Percentiles rank a stretch among this genome's conserved stretches.
Evolutionary conservation across 2,797 vertebrate species (phyloP).

Genomic region (Phalanger gymnotis): DNA sequence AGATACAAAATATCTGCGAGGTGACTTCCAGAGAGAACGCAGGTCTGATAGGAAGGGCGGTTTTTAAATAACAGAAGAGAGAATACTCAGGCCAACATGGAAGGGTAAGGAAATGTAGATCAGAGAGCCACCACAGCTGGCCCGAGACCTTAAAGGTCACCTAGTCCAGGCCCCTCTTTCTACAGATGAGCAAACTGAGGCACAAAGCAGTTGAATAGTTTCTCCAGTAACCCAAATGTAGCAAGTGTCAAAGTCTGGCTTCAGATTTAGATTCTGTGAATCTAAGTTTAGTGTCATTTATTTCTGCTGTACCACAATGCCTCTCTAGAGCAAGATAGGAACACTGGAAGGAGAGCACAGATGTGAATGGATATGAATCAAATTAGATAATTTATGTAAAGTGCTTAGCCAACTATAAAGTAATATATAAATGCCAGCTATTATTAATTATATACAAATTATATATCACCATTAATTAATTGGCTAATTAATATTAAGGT

Average conservation of each 20-base stretch:
- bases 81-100: background rate
- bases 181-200: background rate
- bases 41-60: background rate
- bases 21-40: background rate
- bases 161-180: background rate
- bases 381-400: background rate
- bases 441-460: background rate
- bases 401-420: background rate
- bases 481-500: background rate
- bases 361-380: background rate
- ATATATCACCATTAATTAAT: background rate
- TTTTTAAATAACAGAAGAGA: background rate
- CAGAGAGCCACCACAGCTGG: background rate
- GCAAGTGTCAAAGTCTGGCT: background rate
- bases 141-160: background rate
- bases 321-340: background rate
- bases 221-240: background rate
- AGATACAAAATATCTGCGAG: background rate
- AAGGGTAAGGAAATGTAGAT: background rate
- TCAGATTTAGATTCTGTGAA: background rate
- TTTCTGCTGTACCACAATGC: background rate
- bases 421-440: background rate
- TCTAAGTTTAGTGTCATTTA: background rate
- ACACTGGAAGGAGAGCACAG: background rate
- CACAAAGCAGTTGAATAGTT: background rate